These are phyloP conservation scores for Macaca nemestrina DNA, from an alignment of 2,113 vertebrate genomes.

Conservation along the genomic window DNA sequence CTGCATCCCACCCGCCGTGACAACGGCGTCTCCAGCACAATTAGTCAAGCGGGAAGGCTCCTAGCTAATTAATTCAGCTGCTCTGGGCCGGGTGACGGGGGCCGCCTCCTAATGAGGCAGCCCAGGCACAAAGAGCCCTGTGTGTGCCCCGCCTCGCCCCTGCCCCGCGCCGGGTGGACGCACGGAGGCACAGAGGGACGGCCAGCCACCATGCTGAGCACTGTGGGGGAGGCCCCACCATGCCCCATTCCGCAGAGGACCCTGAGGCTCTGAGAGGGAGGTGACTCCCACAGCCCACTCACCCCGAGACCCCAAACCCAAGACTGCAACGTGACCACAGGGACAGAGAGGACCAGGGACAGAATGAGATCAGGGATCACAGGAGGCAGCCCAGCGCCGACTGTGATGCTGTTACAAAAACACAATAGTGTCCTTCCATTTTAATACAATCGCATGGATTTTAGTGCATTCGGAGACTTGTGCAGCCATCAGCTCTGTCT, in stretches of 20 bases:
- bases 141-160: constrained; percentile 15
- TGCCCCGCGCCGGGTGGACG: background rate
- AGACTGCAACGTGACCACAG: accelerated
- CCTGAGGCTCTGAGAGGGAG: background rate
- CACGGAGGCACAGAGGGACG: background rate
- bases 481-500: background rate
- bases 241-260: background rate
- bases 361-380: accelerated
- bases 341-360: background rate
- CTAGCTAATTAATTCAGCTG: constrained; percentile 81
- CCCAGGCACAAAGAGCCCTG: constrained; percentile 67
- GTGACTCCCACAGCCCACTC: background rate
- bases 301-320: accelerated
- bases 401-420: background rate
- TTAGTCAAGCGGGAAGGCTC: constrained; percentile 79
- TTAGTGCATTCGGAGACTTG: background rate
- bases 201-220: background rate
- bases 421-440: background rate
- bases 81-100: constrained; percentile 73
- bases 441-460: background rate
- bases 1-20: background rate
- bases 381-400: background rate
- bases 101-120: constrained; percentile 86
- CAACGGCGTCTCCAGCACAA: constrained; percentile 22
- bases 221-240: accelerated